These are phyloP conservation scores for Microhierax caerulescens DNA, from an alignment of 2,797 vertebrate species.

Conservation along the genomic window DNA sequence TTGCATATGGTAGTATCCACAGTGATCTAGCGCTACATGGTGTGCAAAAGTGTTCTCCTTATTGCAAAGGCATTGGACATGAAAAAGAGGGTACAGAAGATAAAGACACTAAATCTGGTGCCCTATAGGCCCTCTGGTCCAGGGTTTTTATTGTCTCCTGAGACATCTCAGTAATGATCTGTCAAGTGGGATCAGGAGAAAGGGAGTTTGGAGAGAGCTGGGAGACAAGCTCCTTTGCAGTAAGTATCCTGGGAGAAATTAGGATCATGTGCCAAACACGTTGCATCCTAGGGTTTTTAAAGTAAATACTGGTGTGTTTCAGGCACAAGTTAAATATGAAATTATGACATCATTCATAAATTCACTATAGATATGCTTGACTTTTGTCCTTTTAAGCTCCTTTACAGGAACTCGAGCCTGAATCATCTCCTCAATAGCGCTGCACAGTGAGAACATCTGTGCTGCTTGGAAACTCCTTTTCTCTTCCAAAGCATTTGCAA, in stretches of 20 bases:
- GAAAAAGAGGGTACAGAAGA: background rate
- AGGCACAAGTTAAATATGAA: background rate
- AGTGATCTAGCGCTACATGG: background rate
- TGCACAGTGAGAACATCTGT: background rate
- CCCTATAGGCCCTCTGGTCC: background rate
- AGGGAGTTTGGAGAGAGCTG: background rate
- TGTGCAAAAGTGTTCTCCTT: background rate
- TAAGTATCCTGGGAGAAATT: background rate
- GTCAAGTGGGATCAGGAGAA: background rate
- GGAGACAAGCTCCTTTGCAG: background rate
- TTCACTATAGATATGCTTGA: background rate
- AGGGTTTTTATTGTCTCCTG: background rate
- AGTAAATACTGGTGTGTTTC: background rate
- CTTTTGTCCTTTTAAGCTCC: background rate
- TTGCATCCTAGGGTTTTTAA: background rate
- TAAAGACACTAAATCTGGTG: background rate
- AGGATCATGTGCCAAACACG: accelerated
- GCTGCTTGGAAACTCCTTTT: background rate
- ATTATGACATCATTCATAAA: background rate
- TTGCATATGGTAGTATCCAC: background rate
- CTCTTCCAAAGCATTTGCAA: background rate
- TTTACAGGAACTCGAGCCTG: background rate
- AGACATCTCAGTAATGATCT: background rate
- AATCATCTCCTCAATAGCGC: background rate
- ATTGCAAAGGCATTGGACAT: background rate